A percentile compares a stretch with the other conserved stretches of the same genome.
These are phyloP conservation scores for Chelmon rostratus DNA, from an alignment of 2,797 vertebrate species.

Conservation along the genomic window DNA sequence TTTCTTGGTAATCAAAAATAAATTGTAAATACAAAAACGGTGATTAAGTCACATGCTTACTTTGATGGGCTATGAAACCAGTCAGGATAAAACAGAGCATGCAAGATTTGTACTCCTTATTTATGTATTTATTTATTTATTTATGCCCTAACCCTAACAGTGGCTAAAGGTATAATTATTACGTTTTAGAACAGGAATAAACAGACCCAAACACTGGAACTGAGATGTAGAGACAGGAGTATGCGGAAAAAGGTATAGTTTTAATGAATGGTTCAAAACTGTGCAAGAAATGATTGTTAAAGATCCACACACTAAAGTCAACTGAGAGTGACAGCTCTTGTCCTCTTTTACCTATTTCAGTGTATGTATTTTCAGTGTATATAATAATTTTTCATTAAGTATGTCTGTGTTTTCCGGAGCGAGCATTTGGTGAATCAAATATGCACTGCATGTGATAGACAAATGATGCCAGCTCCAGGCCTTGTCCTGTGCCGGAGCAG, in stretches of 20 bases:
- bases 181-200: too few relatives aligned
- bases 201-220: too few relatives aligned
- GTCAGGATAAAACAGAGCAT: neutral
- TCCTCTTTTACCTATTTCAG: neutral
- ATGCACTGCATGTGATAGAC: neutral
- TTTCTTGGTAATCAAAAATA: neutral
- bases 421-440: neutral
- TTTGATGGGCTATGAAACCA: neutral
- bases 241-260: too few relatives aligned
- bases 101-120: too few relatives aligned
- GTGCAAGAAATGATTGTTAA: too few relatives aligned
- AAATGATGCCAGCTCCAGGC: neutral
- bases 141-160: too few relatives aligned
- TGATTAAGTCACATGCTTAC: neutral
- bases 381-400: neutral
- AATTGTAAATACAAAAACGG: too few relatives aligned
- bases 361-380: neutral
- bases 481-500: neutral
- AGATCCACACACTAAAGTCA: too few relatives aligned
- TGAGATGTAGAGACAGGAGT: too few relatives aligned
- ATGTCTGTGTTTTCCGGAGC: neutral
- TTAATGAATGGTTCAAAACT: too few relatives aligned
- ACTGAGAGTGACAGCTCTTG: neutral
- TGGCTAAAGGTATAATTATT: too few relatives aligned
- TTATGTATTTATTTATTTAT: too few relatives aligned